These are phyloP conservation scores for Andrena marginata DNA, from an alignment of 2,888 invertebrate genomes.

Conservation along the genomic window DNA sequence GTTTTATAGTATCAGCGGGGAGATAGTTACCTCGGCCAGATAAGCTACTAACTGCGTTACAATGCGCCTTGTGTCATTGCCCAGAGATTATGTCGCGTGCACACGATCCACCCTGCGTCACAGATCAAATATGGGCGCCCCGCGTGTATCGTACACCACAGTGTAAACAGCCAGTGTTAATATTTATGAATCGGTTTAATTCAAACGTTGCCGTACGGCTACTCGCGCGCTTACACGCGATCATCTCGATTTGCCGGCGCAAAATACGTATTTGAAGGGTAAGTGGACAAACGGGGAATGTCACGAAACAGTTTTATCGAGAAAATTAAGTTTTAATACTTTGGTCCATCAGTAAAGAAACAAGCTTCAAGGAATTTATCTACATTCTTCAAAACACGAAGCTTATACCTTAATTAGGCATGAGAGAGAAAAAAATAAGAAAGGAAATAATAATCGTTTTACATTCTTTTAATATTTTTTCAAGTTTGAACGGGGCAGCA, in stretches of 20 bases:
- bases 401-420: too few relatives aligned
- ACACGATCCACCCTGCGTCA: background rate
- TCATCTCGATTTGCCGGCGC: background rate
- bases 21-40: background rate
- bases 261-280: background rate
- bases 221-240: background rate
- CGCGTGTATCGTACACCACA: constrained; percentile 35
- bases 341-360: too few relatives aligned
- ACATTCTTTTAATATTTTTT: too few relatives aligned
- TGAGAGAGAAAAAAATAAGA: too few relatives aligned
- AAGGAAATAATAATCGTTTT: too few relatives aligned
- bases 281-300: background rate
- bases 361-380: too few relatives aligned
- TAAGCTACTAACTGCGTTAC: background rate
- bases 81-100: constrained; percentile 27
- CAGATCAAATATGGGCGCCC: constrained; percentile 40
- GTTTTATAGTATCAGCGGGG: background rate
- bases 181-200: constrained; percentile 60
- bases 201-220: constrained; percentile 24
- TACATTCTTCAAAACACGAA: too few relatives aligned
- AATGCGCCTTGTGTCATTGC: constrained; percentile 31
- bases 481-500: too few relatives aligned
- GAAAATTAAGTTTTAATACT: too few relatives aligned
- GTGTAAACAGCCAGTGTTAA: constrained; percentile 50
- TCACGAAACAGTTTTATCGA: background rate